Evolutionary conservation across 2,113 vertebrate species (phyloP), one percentile per base, ranked within the genome.

Genomic region (Chaetorhynchus papuensis): DNA sequence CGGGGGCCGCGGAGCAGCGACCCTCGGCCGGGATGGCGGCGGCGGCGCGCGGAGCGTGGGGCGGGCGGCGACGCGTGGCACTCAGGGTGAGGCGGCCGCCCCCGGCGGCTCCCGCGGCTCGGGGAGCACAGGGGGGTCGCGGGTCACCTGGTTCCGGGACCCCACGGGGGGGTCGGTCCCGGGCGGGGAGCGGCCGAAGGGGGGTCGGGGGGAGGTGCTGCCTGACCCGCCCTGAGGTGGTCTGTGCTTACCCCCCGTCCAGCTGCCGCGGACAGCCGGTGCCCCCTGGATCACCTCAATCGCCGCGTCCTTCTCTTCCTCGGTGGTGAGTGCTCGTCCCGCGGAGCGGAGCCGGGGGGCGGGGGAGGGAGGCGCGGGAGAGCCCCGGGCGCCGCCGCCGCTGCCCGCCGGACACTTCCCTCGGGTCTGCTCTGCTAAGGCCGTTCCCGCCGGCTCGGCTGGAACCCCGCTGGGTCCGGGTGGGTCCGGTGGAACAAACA

Each of bases 281-380:
- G 71, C 72, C 20, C 76, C 61, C 15, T 97, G 98, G 97, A 87
- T 86, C 61, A 49, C 89, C 37, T 85, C 96, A 35, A 92, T 89
- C 12, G 89, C 85, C 33, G 97, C 93, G 57, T 97, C 95, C 14
- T 97, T 78, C 52, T 98, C 96, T 53, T 95, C 97, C 44, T 96
- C 98, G n/a, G 97, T 95, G 97, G 98, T 98, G 72, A 98, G 98
- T 98, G 81, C 23, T 69, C 35, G 77, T 49, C 28, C 75, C 49
- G 72, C 35, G 80, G 52, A 41, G 49, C 10, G 63, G 37, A 28
- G 42, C 37, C 61, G 52, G 42, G 7, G 53, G 22, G 27, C 4
- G 26, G 30, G 50, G 28, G 11, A 11, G 16, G 35, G 50, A 28
- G 47, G 54, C 8, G 44, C 50, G 37, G 76, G 33, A 27, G 27